phyloP scores from a whole-genome alignment of 2,113 vertebrate species.

The Centrocercus urophasianus region DNA sequence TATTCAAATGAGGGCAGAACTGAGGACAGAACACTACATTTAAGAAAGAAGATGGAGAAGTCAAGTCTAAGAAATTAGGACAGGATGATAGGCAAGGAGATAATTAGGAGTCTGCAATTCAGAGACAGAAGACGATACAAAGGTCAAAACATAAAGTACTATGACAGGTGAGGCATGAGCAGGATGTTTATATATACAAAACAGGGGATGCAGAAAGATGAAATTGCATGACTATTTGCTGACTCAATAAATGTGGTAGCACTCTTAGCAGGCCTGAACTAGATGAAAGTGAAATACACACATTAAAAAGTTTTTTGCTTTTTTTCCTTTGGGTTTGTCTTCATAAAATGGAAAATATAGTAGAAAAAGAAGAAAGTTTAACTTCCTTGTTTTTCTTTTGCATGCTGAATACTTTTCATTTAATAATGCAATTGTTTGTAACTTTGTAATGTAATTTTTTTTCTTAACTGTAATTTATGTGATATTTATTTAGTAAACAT shows the following conservation, averaged over 20 bases:
- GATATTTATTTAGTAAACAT: background rate
- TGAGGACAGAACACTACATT: conserved; percentile 23
- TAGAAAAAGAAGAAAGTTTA: background rate
- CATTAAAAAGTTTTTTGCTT: background rate
- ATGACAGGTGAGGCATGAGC: conserved; percentile 48
- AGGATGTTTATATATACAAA: background rate
- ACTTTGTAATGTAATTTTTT: background rate
- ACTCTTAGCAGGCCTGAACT: background rate
- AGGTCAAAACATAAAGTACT: conserved; percentile 22
- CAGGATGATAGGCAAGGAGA: conserved; percentile 35
- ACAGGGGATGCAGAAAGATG: background rate
- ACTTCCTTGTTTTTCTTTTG: background rate
- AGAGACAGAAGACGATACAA: conserved; percentile 18
- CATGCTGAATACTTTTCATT: background rate
- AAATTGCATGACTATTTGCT: conserved; percentile 39
- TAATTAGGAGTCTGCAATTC: conserved; percentile 54
- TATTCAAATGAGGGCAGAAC: conserved; percentile 37
- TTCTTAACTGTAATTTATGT: background rate
- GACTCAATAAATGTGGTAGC: conserved; percentile 27
- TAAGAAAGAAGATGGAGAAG: conserved; percentile 8
- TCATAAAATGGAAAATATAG: background rate
- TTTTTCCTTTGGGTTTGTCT: background rate
- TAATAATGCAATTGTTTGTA: background rate
- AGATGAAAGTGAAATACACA: background rate
- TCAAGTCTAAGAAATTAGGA: conserved; percentile 58